Conservation (phyloP, 2,113 vertebrate species). For the Lamprologus speciosus region DNA sequence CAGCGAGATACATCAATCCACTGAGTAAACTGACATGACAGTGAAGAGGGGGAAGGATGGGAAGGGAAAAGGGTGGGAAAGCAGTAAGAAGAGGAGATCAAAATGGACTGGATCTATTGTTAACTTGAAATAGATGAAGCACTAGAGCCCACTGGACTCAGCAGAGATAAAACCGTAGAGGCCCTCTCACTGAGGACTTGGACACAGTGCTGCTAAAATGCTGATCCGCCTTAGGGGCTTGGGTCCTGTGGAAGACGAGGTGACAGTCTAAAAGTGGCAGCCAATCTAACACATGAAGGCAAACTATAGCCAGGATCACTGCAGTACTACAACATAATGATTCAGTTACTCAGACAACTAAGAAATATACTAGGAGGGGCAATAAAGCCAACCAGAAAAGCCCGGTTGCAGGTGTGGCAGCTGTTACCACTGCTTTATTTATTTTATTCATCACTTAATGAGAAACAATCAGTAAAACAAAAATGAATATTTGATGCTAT, state of each 20-base stretch:
- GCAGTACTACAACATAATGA: background rate
- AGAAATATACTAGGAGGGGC: background rate
- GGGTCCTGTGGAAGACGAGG: constrained; percentile 1
- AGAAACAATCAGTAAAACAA: background rate
- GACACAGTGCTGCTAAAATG: background rate
- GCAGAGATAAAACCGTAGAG: background rate
- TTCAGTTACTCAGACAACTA: background rate
- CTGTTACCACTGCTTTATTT: background rate
- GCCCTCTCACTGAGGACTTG: background rate
- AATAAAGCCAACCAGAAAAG: background rate
- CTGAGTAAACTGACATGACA: constrained; percentile 64
- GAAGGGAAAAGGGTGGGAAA: background rate
- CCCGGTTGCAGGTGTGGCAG: background rate
- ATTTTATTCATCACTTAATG: background rate
- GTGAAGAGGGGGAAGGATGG: constrained; percentile 4
- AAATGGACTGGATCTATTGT: background rate
- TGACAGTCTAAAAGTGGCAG: constrained; percentile 1
- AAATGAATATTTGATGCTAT: background rate
- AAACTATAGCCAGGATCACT: background rate
- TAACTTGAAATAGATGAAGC: background rate
- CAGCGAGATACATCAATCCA: constrained; percentile 34
- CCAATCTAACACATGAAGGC: background rate
- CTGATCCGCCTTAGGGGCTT: background rate
- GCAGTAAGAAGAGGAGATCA: background rate
- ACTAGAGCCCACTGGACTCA: background rate